Percentiles rank a stretch among this genome's conserved stretches.
Evolutionary conservation across 1,140 invertebrate species (phyloP).

Genomic region (Macrocentrus cingulum): DNA sequence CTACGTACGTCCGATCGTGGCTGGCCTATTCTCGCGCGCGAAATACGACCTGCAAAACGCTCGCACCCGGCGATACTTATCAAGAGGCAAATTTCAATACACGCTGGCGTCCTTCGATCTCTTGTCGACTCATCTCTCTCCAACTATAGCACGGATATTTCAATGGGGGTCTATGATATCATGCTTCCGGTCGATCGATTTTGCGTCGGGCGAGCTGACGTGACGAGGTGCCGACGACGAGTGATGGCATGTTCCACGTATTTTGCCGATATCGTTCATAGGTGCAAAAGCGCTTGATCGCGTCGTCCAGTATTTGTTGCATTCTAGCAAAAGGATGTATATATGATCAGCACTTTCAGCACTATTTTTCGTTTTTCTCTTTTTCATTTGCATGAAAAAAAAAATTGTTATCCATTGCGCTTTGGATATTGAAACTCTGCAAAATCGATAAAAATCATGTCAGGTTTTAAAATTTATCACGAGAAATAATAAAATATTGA

Average conservation of each 20-base stretch:
- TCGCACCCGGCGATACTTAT: constrained; percentile 13
- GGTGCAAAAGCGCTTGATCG: too few relatives aligned
- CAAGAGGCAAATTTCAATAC: constrained; percentile 7
- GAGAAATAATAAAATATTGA: too few relatives aligned
- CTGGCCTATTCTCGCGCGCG: background rate
- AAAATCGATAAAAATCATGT: too few relatives aligned
- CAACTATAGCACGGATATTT: constrained; percentile 18
- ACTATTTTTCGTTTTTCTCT: too few relatives aligned
- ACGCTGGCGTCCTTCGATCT: background rate
- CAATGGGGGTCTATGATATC: constrained; percentile 20
- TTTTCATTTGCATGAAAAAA: too few relatives aligned
- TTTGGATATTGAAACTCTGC: too few relatives aligned
- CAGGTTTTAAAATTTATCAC: too few relatives aligned
- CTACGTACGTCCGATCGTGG: constrained; percentile 19
- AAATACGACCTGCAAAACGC: background rate
- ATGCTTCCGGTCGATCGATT: constrained; percentile 25
- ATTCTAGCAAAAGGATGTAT: too few relatives aligned
- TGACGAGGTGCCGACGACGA: constrained; percentile 13
- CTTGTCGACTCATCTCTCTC: constrained; percentile 15
- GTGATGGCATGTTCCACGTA: background rate
- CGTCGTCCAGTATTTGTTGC: too few relatives aligned
- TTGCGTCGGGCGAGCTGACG: constrained; percentile 9
- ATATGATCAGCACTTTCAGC: too few relatives aligned
- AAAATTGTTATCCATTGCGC: too few relatives aligned
- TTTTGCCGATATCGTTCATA: constrained; percentile 1